phyloP scores from a whole-genome alignment of 2,797 vertebrate genomes.

The Argentina silus region DNA sequence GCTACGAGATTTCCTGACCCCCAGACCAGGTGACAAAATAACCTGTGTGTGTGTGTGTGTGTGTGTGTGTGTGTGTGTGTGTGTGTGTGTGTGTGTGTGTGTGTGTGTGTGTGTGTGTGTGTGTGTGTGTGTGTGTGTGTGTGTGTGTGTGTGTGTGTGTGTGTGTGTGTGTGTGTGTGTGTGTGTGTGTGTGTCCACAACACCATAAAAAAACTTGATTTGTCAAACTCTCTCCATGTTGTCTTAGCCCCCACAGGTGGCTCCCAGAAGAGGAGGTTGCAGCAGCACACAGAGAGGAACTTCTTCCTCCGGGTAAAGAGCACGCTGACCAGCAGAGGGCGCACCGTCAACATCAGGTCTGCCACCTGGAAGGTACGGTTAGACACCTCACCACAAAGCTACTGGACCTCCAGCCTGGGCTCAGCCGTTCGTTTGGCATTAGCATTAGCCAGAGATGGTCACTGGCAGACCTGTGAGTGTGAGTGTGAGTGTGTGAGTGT shows the following conservation, averaged over 20 bases:
- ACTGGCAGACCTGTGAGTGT: no score
- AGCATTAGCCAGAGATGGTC: no score
- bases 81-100: rapidly evolving
- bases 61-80: no score
- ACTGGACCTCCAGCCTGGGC: no score
- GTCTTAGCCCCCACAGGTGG: slow-evolving; percentile 59
- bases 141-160: background rate
- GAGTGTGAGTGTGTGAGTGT: no score
- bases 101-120: background rate
- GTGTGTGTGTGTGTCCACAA: no score
- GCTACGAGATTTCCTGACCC: slow-evolving; percentile 82
- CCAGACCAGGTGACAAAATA: slow-evolving; percentile 71
- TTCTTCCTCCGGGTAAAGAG: slow-evolving; percentile 90
- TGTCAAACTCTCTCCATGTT: no score
- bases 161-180: no score
- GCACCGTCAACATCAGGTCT: slow-evolving; percentile 88
- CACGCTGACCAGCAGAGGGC: slow-evolving; percentile 85
- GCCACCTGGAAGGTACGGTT: slow-evolving; percentile 85
- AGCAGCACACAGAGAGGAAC: slow-evolving; percentile 64
- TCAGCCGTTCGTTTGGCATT: no score
- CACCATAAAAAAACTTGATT: no score
- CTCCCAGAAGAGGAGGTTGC: slow-evolving; percentile 66
- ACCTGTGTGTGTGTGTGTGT: background rate
- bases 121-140: background rate
- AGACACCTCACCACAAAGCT: background rate